Conservation (phyloP, 2,113 vertebrate species). For the Ictalurus punctatus region DNA sequence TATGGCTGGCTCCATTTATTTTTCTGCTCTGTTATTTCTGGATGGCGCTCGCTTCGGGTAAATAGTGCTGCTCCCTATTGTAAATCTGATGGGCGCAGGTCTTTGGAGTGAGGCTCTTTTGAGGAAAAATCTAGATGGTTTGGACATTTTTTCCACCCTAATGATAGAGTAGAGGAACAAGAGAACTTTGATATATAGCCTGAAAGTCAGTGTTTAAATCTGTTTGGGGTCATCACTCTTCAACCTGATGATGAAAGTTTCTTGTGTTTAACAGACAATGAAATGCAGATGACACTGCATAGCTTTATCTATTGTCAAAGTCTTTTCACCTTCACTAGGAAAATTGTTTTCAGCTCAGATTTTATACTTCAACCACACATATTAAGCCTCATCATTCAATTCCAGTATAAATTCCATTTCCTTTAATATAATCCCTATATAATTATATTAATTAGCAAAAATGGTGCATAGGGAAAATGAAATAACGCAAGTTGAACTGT, state of each 20-base stretch:
- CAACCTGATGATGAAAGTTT: conserved; percentile 19
- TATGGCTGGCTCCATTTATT: conserved; percentile 78
- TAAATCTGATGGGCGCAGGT: conserved; percentile 78
- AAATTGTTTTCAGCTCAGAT: background rate
- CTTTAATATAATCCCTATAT: conserved; percentile 51
- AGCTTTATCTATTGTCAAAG: background rate
- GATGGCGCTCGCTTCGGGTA: conserved; percentile 70
- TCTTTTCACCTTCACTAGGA: background rate
- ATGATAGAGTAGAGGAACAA: conserved; percentile 75
- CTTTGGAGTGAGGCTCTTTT: conserved; percentile 76
- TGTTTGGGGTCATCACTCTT: conserved; percentile 75
- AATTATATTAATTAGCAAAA: conserved; percentile 64
- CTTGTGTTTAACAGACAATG: conserved; percentile 45
- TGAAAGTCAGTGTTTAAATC: conserved; percentile 77
- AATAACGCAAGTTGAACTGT: conserved; percentile 71
- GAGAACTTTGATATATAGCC: conserved; percentile 76
- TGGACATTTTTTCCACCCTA: conserved; percentile 74
- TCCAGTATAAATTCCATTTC: conserved; percentile 44
- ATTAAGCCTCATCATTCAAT: conserved; percentile 42
- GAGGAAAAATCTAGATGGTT: conserved; percentile 76
- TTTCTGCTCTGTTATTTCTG: conserved; percentile 80
- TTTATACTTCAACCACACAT: conserved; percentile 26
- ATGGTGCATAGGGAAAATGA: conserved; percentile 57
- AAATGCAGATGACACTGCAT: conserved; percentile 24
- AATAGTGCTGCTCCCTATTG: conserved; percentile 76